Conservation (phyloP, 2,888 invertebrate species). For the Dugesia japonica region DNA sequence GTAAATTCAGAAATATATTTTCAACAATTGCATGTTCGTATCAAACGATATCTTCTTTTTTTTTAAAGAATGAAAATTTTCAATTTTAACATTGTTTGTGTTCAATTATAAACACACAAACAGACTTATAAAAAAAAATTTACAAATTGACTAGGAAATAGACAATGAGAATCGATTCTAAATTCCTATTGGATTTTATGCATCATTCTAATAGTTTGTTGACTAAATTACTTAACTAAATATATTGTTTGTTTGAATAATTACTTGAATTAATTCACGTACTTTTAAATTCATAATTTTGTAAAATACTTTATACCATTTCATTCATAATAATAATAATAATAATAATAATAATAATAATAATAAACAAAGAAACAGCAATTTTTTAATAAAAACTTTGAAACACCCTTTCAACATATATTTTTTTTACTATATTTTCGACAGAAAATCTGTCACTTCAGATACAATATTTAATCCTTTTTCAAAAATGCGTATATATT, state of each 20-base stretch:
- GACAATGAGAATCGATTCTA: neutral
- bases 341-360: too few species aligned
- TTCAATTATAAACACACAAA: slow-evolving; percentile 1
- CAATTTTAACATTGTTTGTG: neutral
- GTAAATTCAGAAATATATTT: neutral
- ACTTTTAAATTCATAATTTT: too few species aligned
- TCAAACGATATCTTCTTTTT: neutral
- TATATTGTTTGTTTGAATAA: neutral
- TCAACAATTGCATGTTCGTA: neutral
- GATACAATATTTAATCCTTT: too few species aligned
- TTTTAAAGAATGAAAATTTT: neutral
- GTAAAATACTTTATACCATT: too few species aligned
- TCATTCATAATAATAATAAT: too few species aligned
- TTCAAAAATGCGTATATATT: too few species aligned
- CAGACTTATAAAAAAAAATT: neutral
- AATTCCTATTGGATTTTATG: neutral
- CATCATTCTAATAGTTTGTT: neutral
- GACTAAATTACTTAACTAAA: neutral
- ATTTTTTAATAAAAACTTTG: too few species aligned
- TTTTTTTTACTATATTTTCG: too few species aligned
- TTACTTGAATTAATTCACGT: too few species aligned
- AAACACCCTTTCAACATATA: too few species aligned
- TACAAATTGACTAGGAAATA: slow-evolving; percentile 15
- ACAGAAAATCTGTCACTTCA: too few species aligned
- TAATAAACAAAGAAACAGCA: too few species aligned